These are phyloP conservation scores for Ptychodera flava DNA, from an alignment of 35 echinoderm and acorn worm genomes.

Conservation along the genomic window DNA sequence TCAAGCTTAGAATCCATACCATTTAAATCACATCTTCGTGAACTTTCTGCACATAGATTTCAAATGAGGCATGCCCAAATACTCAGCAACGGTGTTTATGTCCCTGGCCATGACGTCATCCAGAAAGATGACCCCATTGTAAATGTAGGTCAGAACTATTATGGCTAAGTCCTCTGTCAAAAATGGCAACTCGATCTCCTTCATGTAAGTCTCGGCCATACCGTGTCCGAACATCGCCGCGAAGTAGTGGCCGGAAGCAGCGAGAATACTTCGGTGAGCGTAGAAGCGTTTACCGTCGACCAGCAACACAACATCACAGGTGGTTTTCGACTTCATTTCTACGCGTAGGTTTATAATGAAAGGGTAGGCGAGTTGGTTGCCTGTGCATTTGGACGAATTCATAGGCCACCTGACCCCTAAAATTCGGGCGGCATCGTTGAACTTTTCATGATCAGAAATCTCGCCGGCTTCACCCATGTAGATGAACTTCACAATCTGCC, in stretches of 20 bases:
- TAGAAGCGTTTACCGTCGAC: slow-evolving; percentile 41
- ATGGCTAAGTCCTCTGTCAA: not conserved
- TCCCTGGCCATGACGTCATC: not conserved
- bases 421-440: not conserved
- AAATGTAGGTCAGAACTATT: not conserved
- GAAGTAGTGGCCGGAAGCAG: slow-evolving; percentile 51
- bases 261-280: slow-evolving; percentile 62
- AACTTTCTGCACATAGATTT: not conserved
- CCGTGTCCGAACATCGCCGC: slow-evolving; percentile 20
- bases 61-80: not conserved
- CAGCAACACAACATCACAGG: slow-evolving; percentile 62
- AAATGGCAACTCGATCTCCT: not conserved
- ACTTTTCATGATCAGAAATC: no score
- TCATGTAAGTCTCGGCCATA: not conserved
- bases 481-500: not conserved
- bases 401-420: not conserved
- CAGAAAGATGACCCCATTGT: not conserved
- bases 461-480: not conserved
- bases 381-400: no score
- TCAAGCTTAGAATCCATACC: no score
- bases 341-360: not conserved
- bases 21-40: no score
- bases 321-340: not conserved
- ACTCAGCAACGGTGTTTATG: not conserved
- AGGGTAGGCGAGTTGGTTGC: not conserved